Conservation (phyloP, 2,113 vertebrate genomes). For the Cardinalis cardinalis region DNA sequence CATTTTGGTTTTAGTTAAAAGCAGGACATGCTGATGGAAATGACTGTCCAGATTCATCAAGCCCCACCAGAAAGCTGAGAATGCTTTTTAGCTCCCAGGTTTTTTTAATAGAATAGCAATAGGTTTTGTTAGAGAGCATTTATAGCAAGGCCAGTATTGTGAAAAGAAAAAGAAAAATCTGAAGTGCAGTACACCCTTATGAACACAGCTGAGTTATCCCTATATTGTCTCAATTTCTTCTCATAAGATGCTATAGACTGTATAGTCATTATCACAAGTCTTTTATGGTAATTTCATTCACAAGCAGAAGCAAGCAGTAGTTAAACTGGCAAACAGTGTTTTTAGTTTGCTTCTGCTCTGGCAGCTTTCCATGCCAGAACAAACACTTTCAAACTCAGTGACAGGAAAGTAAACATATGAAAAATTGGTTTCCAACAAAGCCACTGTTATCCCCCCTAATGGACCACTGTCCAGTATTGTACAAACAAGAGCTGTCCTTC, state of each 20-base stretch:
- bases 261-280: not conserved
- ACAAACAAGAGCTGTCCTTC: not conserved
- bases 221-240: not conserved
- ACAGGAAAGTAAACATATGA: not conserved
- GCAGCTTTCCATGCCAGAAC: not conserved
- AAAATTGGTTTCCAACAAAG: not conserved
- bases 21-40: not conserved
- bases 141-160: not conserved
- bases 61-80: not conserved
- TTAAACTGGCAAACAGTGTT: not conserved
- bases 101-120: not conserved
- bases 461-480: not conserved
- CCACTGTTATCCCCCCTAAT: not conserved
- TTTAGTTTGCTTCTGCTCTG: not conserved
- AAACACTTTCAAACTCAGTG: not conserved
- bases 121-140: not conserved
- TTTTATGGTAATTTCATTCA: not conserved
- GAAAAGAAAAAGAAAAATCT: not conserved
- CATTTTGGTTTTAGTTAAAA: fast-evolving
- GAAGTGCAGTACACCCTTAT: fast-evolving
- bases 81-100: not conserved
- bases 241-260: not conserved
- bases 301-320: not conserved
- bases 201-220: not conserved
- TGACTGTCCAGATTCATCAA: not conserved